These are phyloP conservation scores for Chionis minor DNA, from an alignment of 2,113 vertebrate species.

Conservation along the genomic window DNA sequence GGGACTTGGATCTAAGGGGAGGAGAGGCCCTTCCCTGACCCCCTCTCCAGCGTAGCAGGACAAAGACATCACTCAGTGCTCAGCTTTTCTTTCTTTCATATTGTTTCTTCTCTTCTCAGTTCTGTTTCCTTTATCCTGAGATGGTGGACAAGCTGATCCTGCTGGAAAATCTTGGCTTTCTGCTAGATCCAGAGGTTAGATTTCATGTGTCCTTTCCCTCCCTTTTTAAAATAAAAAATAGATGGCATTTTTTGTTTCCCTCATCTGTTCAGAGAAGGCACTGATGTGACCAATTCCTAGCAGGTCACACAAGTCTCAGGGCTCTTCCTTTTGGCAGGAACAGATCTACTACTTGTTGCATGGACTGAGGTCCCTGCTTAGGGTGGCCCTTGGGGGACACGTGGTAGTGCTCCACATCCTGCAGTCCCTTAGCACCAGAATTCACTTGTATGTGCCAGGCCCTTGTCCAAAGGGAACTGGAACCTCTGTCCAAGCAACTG, in stretches of 20 bases:
- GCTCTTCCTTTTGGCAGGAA: not conserved
- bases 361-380: not conserved
- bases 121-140: constrained; percentile 86
- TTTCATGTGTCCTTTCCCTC: not conserved
- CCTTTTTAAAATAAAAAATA: not conserved
- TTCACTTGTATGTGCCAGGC: not conserved
- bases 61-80: not conserved
- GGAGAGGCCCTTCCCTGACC: not conserved
- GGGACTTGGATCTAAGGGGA: not conserved
- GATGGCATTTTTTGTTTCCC: not conserved
- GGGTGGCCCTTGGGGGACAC: not conserved
- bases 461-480: not conserved
- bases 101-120: constrained; percentile 71
- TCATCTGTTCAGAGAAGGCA: not conserved
- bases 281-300: not conserved
- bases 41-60: not conserved
- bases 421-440: not conserved
- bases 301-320: not conserved
- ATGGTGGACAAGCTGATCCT: constrained; percentile 87
- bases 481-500: not conserved
- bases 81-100: not conserved
- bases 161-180: constrained; percentile 81
- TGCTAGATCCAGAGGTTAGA: constrained; percentile 67
- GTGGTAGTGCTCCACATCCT: not conserved
- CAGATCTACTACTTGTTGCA: not conserved